Evolutionary conservation across 2,888 invertebrate species (phyloP).

Genomic region (Hydropsyche betteni): DNA sequence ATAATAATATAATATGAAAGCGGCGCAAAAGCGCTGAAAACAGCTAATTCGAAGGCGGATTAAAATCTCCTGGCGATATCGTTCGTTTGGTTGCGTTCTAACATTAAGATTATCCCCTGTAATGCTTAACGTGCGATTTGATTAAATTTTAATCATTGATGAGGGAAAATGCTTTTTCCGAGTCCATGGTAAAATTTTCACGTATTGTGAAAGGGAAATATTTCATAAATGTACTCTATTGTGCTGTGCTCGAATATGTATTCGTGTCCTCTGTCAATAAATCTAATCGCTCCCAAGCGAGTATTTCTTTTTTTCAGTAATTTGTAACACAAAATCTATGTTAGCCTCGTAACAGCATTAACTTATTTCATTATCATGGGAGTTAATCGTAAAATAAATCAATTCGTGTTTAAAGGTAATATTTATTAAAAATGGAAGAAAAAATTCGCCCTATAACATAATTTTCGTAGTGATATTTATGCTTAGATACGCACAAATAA

Average conservation of each 20-base stretch:
- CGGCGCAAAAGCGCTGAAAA: background rate
- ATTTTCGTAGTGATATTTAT: slow-evolving; percentile 16
- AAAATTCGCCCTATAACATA: slow-evolving; percentile 22
- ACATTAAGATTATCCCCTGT: slow-evolving; percentile 15
- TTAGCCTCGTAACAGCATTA: slow-evolving; percentile 28
- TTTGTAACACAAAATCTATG: slow-evolving; percentile 33
- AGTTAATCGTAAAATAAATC: slow-evolving; percentile 31
- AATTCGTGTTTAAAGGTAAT: slow-evolving; percentile 33
- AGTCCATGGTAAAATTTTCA: too few relatives aligned
- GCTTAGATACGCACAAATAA: background rate
- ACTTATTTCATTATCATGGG: slow-evolving; percentile 32
- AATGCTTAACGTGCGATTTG: background rate
- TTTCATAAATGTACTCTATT: too few relatives aligned
- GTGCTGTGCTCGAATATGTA: background rate
- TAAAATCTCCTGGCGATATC: slow-evolving; percentile 9
- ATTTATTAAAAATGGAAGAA: slow-evolving; percentile 17
- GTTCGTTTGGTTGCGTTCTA: slow-evolving; percentile 5
- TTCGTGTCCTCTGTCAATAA: slow-evolving; percentile 32
- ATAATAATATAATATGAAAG: background rate
- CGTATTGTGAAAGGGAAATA: too few relatives aligned
- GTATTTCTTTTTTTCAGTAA: slow-evolving; percentile 22
- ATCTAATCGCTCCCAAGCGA: slow-evolving; percentile 23
- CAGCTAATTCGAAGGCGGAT: slow-evolving; percentile 1
- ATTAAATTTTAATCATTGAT: slow-evolving; percentile 3
- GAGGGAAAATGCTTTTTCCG: background rate